Conservation (phyloP, 2,888 invertebrate genomes). For the Machimus atricapillus region DNA sequence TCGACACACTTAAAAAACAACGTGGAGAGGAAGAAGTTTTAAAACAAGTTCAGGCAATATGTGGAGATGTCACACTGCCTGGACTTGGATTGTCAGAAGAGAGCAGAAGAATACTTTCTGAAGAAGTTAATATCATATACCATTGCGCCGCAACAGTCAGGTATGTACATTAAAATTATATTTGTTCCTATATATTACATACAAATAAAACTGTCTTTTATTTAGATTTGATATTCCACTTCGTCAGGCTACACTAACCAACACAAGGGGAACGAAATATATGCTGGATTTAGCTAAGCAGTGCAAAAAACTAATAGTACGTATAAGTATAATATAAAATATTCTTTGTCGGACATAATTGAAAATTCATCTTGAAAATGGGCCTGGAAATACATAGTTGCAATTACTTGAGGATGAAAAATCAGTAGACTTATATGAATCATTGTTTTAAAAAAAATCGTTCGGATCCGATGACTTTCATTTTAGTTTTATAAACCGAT, state of each 20-base stretch:
- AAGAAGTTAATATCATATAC: slow-evolving; percentile 83
- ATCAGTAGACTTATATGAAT: too few species aligned
- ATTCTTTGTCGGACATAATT: neutral
- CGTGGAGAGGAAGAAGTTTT: slow-evolving; percentile 71
- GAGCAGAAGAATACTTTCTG: slow-evolving; percentile 70
- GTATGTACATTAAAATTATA: slow-evolving; percentile 49
- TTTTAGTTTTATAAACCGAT: too few species aligned
- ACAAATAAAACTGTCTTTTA: neutral
- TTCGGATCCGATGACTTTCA: too few species aligned
- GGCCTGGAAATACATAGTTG: too few species aligned
- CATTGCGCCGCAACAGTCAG: slow-evolving; percentile 80
- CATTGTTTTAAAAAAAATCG: too few species aligned
- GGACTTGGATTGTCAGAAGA: slow-evolving; percentile 74
- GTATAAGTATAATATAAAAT: neutral
- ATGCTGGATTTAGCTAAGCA: slow-evolving; percentile 83
- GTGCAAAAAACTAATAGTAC: slow-evolving; percentile 74
- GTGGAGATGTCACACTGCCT: slow-evolving; percentile 74
- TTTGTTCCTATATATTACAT: neutral
- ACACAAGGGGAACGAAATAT: slow-evolving; percentile 88
- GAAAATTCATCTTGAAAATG: too few species aligned
- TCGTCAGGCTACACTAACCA: slow-evolving; percentile 87
- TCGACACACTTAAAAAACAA: slow-evolving; percentile 72
- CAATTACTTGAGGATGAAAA: too few species aligned
- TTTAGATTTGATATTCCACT: slow-evolving; percentile 87
- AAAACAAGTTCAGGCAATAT: slow-evolving; percentile 74